phyloP scores from a whole-genome alignment of 1,140 invertebrate species.

The Drosophila kohkoa region DNA sequence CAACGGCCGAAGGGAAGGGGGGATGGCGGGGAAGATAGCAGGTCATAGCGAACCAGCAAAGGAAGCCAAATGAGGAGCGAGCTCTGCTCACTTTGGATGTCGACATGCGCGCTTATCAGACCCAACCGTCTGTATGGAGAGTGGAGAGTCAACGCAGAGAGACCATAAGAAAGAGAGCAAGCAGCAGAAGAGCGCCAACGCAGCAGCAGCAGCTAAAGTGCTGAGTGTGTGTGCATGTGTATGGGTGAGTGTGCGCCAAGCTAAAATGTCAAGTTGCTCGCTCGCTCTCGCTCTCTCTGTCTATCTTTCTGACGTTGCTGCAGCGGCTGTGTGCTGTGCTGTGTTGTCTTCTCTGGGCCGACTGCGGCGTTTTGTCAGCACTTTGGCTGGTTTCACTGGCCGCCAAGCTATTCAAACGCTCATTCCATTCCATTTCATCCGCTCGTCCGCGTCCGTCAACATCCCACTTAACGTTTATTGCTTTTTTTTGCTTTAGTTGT shows the following conservation, averaged over 20 bases:
- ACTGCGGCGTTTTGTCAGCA: conserved; percentile 46
- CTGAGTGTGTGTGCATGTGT: conserved; percentile 13
- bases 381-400: conserved; percentile 63
- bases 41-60: conserved; percentile 56
- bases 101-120: conserved; percentile 72
- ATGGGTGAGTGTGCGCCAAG: conserved; percentile 41
- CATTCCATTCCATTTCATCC: conserved; percentile 81
- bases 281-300: conserved; percentile 21
- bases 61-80: conserved; percentile 55
- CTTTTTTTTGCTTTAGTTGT: conserved; percentile 36
- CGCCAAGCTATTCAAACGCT: conserved; percentile 69
- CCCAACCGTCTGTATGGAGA: conserved; percentile 18
- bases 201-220: conserved; percentile 42
- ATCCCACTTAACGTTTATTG: conserved; percentile 67
- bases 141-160: conserved; percentile 21
- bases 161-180: conserved; percentile 25
- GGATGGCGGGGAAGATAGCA: conserved; percentile 17
- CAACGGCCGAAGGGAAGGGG: conserved; percentile 6
- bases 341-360: conserved; percentile 37
- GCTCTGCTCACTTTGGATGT: conserved; percentile 52
- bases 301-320: conserved; percentile 8
- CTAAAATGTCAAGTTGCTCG: conserved; percentile 65
- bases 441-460: conserved; percentile 82
- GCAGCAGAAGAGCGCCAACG: conserved; percentile 71
- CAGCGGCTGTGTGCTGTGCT: neutral